Evolutionary conservation across 2,888 invertebrate genomes (phyloP), one percentile per base, ranked within the genome.

Genomic region (Ennomos erosarius): DNA sequence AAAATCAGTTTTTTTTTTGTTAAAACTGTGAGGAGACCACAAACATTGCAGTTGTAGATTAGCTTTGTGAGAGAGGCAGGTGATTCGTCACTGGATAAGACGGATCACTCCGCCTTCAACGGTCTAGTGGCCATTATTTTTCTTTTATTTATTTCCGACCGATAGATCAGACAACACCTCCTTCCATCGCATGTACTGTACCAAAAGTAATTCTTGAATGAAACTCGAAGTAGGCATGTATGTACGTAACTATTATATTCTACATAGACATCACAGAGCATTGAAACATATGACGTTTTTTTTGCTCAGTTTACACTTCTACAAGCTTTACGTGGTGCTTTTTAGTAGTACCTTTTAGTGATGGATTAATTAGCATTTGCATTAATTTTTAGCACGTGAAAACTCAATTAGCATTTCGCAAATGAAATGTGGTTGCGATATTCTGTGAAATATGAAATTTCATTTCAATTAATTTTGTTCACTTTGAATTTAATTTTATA

Each of bases 81-180:
- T 74, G 72, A 81, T 81, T 74, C 74, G 71, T 80, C 78, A 79
- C 74, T 76, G 73, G 68, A 64, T 66, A 73, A 76, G 75, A 78
- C 71, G 69, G 74, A 79, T 81, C 71, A 71, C 73, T 74, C 70
- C 65, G 63, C 68, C 67, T 68, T 69, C 55, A 51, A 51, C 44
- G 43, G 47, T 50, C 43, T 51, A 60, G 67, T 59, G 64, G 66
- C 61, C 50, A 57, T 60, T 64, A 59, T 55, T 64, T 55, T 50
- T 42, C 53, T 55, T 68, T 52, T 62, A 65, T 66, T 68, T 66
- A 58, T 66, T 59, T 65, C 59, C 57, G 55, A 54, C 11, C 48
- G 45, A 64, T 68, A 60, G 47, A 59, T 63, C 59, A 59, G 56
- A 54, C 51, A 47, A 40, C 38, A 35, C 50, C 50, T 38, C 13